Conservation (phyloP, 2,797 vertebrate genomes). For the Tragelaphus oryx region DNA sequence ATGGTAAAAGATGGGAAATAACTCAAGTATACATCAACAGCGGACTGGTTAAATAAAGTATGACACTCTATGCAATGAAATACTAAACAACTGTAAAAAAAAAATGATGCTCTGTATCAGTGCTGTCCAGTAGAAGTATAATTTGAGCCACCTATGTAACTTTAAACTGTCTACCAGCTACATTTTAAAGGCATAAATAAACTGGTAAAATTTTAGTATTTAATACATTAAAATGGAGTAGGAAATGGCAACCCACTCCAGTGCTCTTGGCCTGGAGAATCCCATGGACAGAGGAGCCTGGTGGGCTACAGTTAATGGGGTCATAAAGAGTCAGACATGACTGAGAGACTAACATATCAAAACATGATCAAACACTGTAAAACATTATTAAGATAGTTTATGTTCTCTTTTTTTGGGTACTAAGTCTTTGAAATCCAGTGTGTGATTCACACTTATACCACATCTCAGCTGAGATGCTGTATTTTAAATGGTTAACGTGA, state of each 20-base stretch:
- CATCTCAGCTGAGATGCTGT: not conserved
- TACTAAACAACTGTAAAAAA: not conserved
- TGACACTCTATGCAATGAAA: not conserved
- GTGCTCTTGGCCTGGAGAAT: not conserved
- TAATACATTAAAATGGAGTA: not conserved
- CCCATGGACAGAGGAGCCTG: not conserved
- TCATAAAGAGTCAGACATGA: not conserved
- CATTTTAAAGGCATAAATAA: not conserved
- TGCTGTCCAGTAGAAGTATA: not conserved
- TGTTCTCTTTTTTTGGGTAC: not conserved
- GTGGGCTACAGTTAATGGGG: not conserved
- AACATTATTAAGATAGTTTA: not conserved
- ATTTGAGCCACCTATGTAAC: not conserved
- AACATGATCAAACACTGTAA: not conserved
- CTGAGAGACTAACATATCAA: not conserved
- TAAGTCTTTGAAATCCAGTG: not conserved
- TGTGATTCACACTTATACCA: not conserved
- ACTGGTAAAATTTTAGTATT: not conserved
- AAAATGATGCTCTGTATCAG: not conserved
- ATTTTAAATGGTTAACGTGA: not conserved
- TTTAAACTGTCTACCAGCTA: not conserved
- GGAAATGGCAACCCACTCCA: not conserved
- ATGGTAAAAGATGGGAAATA: not conserved
- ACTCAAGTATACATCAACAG: not conserved
- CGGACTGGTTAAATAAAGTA: not conserved